A percentile compares a stretch with the other conserved stretches of the same genome.
Evolutionary conservation across 2,113 vertebrate species (phyloP).

Genomic region (Furnarius figulus): DNA sequence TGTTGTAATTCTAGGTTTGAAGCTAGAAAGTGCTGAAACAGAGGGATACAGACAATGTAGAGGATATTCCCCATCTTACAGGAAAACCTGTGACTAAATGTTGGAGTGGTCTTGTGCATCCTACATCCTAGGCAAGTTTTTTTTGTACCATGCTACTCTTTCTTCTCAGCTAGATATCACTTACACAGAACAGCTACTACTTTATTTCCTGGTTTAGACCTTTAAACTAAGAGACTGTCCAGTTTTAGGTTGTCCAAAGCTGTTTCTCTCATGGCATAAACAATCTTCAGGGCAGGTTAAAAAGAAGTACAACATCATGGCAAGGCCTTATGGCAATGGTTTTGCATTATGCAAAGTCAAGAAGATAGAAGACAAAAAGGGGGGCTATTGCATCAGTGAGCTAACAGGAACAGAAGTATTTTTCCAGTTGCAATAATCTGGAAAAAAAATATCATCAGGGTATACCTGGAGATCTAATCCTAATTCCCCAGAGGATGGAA

Average conservation of each 20-base stretch:
- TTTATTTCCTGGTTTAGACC: neutral
- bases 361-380: neutral
- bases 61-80: neutral
- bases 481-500: neutral
- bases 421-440: neutral
- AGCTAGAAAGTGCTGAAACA: neutral
- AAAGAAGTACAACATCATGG: neutral
- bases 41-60: fast-evolving
- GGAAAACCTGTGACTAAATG: neutral
- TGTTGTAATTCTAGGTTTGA: neutral
- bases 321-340: neutral
- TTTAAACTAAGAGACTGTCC: neutral
- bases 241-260: neutral
- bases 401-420: neutral
- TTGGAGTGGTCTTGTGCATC: neutral
- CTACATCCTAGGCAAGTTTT: neutral
- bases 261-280: neutral
- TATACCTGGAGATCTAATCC: neutral
- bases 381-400: neutral
- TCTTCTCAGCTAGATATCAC: neutral
- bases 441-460: neutral
- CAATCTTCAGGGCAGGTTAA: neutral
- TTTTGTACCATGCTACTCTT: neutral
- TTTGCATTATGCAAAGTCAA: neutral
- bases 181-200: neutral